Evolutionary conservation across 2,797 vertebrate species (phyloP).

Genomic region (Macrochelys suwanniensis): DNA sequence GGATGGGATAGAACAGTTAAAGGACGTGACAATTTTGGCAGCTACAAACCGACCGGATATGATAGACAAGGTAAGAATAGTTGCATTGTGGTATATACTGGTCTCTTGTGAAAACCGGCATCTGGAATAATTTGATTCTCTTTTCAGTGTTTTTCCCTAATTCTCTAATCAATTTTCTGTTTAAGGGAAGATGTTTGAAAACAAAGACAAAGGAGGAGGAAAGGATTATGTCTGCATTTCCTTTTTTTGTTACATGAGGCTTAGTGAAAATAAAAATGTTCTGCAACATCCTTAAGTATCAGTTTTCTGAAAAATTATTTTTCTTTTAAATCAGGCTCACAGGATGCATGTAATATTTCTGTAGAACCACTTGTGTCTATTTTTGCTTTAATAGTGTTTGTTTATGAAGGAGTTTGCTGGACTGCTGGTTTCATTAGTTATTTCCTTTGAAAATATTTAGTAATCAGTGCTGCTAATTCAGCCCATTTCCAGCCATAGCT

Average conservation of each 20-base stretch:
- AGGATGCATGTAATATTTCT: conserved; percentile 41
- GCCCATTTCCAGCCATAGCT: neutral
- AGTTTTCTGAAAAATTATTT: conserved; percentile 26
- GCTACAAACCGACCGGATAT: conserved; percentile 97
- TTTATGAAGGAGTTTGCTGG: conserved; percentile 56
- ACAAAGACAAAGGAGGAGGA: neutral
- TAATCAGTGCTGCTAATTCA: neutral
- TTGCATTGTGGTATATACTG: neutral
- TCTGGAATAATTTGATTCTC: neutral
- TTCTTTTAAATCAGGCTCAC: neutral
- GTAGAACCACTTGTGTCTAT: conserved; percentile 46
- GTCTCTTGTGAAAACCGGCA: neutral
- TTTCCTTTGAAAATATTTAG: conserved; percentile 65
- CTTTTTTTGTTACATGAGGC: neutral
- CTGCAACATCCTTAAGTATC: conserved; percentile 8
- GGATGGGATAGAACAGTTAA: conserved; percentile 96
- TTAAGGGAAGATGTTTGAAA: neutral
- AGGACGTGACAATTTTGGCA: conserved; percentile 93
- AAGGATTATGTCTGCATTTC: neutral
- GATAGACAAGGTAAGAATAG: conserved; percentile 93
- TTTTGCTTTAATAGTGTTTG: conserved; percentile 67
- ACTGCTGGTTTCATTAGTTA: conserved; percentile 64
- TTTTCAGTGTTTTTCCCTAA: neutral
- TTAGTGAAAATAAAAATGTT: conserved; percentile 23
- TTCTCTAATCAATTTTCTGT: conserved; percentile 16